A percentile compares a stretch with the other conserved stretches of the same genome.
Evolutionary conservation across 37 sponge, comb jelly and placozoan species (phyloP).

Genomic region (Tethya wilhelma): DNA sequence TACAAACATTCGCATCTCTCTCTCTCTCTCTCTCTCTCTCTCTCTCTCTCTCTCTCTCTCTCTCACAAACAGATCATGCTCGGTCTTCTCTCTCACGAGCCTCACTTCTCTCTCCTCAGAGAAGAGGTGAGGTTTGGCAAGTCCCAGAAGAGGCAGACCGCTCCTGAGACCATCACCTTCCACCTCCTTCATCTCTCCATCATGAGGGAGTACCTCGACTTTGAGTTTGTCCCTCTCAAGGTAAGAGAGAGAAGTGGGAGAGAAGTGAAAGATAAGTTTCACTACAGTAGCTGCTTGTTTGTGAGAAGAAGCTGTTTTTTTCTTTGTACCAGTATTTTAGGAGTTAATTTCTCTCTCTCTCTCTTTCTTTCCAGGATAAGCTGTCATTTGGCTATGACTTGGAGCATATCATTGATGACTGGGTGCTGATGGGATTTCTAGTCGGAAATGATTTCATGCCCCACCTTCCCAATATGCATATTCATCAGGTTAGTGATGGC

Average conservation of each 20-base stretch:
- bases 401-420: slow-evolving; percentile 96
- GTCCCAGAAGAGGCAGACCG: slow-evolving; percentile 52
- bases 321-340: neutral
- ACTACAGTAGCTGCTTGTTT: neutral
- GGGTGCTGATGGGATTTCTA: slow-evolving; percentile 94
- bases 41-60: slow-evolving; percentile 9
- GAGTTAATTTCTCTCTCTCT: neutral
- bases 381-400: slow-evolving; percentile 86
- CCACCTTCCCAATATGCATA: slow-evolving; percentile 94
- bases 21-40: neutral
- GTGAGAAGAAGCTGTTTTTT: neutral
- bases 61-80: slow-evolving; percentile 82
- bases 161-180: slow-evolving; percentile 85
- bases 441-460: slow-evolving; percentile 99
- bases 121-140: slow-evolving; percentile 97
- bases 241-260: slow-evolving; percentile 33
- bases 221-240: slow-evolving; percentile 82
- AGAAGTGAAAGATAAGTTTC: neutral
- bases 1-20: neutral
- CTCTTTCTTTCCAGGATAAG: slow-evolving; percentile 33
- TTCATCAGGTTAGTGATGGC: slow-evolving; percentile 70
- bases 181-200: slow-evolving; percentile 97
- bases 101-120: slow-evolving; percentile 94
- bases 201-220: slow-evolving; percentile 92
- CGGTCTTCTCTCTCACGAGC: slow-evolving; percentile 94